Conservation (phyloP, 2,888 invertebrate species). For the Hyppa rectilinea region DNA sequence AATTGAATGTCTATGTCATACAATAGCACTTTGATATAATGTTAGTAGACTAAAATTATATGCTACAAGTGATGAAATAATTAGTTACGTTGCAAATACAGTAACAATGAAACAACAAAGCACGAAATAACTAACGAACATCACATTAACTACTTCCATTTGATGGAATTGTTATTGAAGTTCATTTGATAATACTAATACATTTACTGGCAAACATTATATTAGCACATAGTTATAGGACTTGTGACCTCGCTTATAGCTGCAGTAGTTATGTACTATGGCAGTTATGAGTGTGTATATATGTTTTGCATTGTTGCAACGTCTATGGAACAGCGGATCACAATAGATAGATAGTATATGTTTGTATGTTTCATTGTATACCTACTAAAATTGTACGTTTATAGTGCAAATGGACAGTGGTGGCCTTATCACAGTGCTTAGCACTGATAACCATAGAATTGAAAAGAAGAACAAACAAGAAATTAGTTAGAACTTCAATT, state of each 20-base stretch:
- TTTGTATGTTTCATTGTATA: not conserved
- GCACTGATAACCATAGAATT: not conserved
- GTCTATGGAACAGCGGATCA: not conserved
- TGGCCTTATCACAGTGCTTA: not conserved
- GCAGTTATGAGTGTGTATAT: not conserved
- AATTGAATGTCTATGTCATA: not conserved
- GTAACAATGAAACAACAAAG: not conserved
- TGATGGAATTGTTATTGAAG: slow-evolving; percentile 4
- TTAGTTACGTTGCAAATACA: not conserved
- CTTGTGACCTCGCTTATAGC: not conserved
- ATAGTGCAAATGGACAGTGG: not conserved
- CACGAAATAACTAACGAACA: not conserved
- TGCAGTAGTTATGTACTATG: not conserved
- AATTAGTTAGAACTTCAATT: not conserved
- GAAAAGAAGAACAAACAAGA: not conserved
- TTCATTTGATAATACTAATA: slow-evolving; percentile 3
- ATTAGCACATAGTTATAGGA: not conserved
- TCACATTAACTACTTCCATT: not conserved
- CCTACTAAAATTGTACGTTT: not conserved
- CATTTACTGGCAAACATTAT: not conserved
- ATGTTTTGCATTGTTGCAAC: slow-evolving; percentile 5
- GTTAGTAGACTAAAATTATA: not conserved
- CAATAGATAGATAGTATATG: no score
- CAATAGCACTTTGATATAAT: not conserved
- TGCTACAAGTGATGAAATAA: no score